A percentile compares a stretch with the other conserved stretches of the same genome.
These are phyloP conservation scores for Leptinotarsa haldemani DNA, from an alignment of 2,888 invertebrate species.

Conservation along the genomic window DNA sequence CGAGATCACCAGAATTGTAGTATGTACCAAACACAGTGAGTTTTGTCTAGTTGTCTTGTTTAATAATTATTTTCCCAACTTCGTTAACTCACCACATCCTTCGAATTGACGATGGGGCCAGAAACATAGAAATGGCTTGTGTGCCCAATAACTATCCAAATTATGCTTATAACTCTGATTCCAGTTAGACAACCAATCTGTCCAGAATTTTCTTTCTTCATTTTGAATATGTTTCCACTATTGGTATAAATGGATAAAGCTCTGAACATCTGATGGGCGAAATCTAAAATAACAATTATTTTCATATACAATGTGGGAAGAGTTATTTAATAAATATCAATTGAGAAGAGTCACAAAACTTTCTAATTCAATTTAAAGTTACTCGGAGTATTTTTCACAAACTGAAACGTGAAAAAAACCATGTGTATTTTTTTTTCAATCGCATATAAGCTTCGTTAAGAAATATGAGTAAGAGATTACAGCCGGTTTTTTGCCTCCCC, in stretches of 20 bases:
- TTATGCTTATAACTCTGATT: slow-evolving; percentile 64
- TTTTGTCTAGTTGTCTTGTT: neutral
- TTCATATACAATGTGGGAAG: too few species aligned
- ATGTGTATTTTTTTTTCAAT: too few species aligned
- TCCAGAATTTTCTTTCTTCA: slow-evolving; percentile 22
- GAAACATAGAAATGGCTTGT: slow-evolving; percentile 16
- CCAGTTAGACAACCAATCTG: slow-evolving; percentile 64
- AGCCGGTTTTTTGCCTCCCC: too few species aligned
- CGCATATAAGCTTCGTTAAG: too few species aligned
- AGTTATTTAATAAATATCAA: too few species aligned
- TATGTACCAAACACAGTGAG: neutral
- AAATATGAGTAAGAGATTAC: too few species aligned
- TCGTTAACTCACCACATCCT: slow-evolving; percentile 1
- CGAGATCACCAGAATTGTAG: too few species aligned
- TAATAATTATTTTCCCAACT: too few species aligned
- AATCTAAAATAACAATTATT: slow-evolving; percentile 29
- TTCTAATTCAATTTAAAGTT: too few species aligned
- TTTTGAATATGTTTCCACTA: slow-evolving; percentile 36
- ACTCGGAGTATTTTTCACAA: too few species aligned
- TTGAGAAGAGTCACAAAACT: too few species aligned
- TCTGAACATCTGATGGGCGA: slow-evolving; percentile 19
- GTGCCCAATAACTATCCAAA: slow-evolving; percentile 59
- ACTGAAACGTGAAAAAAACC: too few species aligned
- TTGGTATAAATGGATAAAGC: slow-evolving; percentile 40
- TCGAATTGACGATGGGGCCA: slow-evolving; percentile 17